Evolutionary conservation across 1,140 invertebrate species (phyloP), one percentile per base, ranked within the genome.

Genomic region (Drosophila ogumai): DNA sequence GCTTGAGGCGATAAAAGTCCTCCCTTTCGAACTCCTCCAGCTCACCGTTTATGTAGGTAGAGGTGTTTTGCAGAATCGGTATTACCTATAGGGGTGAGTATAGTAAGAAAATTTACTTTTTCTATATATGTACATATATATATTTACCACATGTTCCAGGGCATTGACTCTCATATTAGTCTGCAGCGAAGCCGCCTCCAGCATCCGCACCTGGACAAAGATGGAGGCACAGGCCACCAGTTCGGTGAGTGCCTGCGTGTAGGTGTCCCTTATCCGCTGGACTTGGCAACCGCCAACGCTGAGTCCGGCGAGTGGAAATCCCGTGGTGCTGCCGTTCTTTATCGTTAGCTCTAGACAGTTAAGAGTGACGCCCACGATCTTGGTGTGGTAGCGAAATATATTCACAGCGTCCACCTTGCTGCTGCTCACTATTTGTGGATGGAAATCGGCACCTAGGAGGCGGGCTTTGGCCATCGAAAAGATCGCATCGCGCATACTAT

Each of bases 21-120:
- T 98, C 97, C 82, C 97, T 93, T 79, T 97, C 97, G 72, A 95
- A 93, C 90, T 98, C 97, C 92, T 98, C 97, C 65, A 98, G 88
- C 92, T 98, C 97, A 10, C 95, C 94, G 56, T 94, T 94, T 55
- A 98, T 98, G 79, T 97, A 98, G 2, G 92, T 92, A 19, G 96
- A 90, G 0, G 96, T 98, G 22, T 69, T 69, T 19, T 67, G 61
- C 31, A 69, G 40, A 8, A 69, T 7, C 13, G 94, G 93, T 76
- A 96, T 94, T 72, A 97, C 95, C 79, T 94, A 17, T 94, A 17
- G 28, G 10, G 8, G 6, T 10, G 4, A 9, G 4, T n/a, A 28
- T n/a, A 19, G 13, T 54, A 1, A 4, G 4, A 2, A 22, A 44
- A 5, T 52, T 2, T 9, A 17, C 3, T n/a, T 19, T 25, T 28